Base-by-base conservation (phyloP, 2,113 vertebrate species). In the Tragelaphus imberbis region DNA sequence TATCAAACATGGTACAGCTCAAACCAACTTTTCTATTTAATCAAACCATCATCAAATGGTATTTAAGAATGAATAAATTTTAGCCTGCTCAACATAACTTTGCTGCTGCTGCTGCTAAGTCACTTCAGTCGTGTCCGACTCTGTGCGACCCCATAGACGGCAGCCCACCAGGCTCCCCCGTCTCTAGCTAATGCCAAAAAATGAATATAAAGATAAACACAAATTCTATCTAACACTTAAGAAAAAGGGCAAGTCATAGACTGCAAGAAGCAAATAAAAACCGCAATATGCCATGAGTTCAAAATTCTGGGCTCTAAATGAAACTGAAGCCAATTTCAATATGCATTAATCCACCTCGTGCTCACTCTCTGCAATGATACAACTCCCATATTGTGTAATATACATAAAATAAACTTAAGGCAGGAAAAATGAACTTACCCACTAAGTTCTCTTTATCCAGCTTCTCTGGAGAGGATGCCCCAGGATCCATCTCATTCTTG, bases 381-480 rank as follows among this genome's bases (percentile, higher is more conserved):
- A 40, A 10, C 1, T 1, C 47, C 44, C 2, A 0, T 85, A 59
- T 71, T 77, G 49, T 65, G 19, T 36, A 7, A 51, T 7, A 0
- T 7, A 33, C 7, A 4, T 36, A 30, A 8, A 19, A 13, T 8
- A 47, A 30, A 25, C 28, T 53, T 85, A 61, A 2, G n/a, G 16
- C 56, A 84, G 27, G 56, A 96, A 87, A 94, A 95, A 91, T 13
- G 4, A 15, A 90, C 99, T 99, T 98, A 99, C 99, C 99, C 96
- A 99, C 98, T 44, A 99, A 94, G 65, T 98, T 98, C 0, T 99
- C 98, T 0, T 91, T 98, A 92, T 98, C 99, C 49, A 44, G 97
- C 75, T 98, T 98, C 95, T 98, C 97, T 36, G 98, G 95, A 0
- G 49, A 92, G n/a, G 92, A 77, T 21, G 36, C 92, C 56, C 91